phyloP scores from a whole-genome alignment of 2,113 vertebrate genomes.

The Channa argus region DNA sequence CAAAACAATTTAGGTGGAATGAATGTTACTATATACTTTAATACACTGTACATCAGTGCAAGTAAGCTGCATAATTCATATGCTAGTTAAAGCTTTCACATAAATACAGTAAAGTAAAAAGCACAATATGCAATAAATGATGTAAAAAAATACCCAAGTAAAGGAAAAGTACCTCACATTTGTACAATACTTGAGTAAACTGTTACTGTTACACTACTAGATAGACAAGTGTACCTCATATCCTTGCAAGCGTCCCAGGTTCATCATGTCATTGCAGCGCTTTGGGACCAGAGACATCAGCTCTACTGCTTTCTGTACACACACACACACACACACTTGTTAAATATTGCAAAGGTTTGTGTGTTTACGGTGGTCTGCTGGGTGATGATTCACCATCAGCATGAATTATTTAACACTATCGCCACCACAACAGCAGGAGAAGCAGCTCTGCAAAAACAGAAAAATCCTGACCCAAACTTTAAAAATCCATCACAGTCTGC shows the following conservation, averaged over 20 bases:
- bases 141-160: no score
- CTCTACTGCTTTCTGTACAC: slow-evolving; percentile 87
- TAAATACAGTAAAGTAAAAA: no score
- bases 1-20: no score
- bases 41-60: no score
- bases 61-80: no score
- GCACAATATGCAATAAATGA: no score
- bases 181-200: no score
- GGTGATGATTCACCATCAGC: not conserved
- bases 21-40: no score
- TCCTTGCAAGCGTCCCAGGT: slow-evolving; percentile 95
- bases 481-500: no score
- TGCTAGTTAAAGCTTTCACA: no score
- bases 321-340: slow-evolving; percentile 11
- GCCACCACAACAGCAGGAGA: not conserved
- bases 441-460: not conserved
- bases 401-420: slow-evolving; percentile 24
- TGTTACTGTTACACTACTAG: not conserved
- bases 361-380: not conserved
- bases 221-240: slow-evolving; percentile 88
- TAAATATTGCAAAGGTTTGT: not conserved
- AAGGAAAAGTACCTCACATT: no score
- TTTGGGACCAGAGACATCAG: slow-evolving; percentile 98
- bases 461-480: no score
- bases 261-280: slow-evolving; percentile 99